These are phyloP conservation scores for Drosophila sp. DNA, from an alignment of 1,140 invertebrate species.

Conservation along the genomic window DNA sequence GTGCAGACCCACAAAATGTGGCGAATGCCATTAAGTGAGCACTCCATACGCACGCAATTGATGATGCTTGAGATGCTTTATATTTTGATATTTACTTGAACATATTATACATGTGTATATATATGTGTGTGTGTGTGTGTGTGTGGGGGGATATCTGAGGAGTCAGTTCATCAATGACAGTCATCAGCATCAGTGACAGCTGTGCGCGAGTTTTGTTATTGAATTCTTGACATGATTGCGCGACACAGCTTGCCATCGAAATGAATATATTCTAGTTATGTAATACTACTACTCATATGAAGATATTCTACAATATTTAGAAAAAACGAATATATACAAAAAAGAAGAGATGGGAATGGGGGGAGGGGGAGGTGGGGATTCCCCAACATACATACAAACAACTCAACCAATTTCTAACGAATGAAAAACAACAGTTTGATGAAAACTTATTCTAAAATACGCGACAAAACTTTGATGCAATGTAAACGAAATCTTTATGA, in stretches of 20 bases:
- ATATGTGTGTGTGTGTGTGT: slow-evolving; percentile 29
- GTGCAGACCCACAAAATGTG: slow-evolving; percentile 20
- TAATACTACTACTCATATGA: slow-evolving; percentile 16
- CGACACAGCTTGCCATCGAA: slow-evolving; percentile 69
- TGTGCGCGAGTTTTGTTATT: slow-evolving; percentile 73
- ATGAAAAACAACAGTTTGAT: slow-evolving; percentile 46
- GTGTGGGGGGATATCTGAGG: slow-evolving; percentile 45
- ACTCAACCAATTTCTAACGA: slow-evolving; percentile 48
- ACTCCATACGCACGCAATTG: slow-evolving; percentile 54
- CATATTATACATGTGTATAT: slow-evolving; percentile 3
- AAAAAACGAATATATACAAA: background rate
- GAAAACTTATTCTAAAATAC: slow-evolving; percentile 61
- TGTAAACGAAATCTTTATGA: slow-evolving; percentile 76
- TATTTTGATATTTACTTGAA: slow-evolving; percentile 12
- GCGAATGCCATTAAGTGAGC: slow-evolving; percentile 57
- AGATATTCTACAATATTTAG: slow-evolving; percentile 39
- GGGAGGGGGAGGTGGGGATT: background rate
- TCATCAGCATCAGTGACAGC: slow-evolving; percentile 66
- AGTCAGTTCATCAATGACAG: slow-evolving; percentile 69
- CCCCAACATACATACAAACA: slow-evolving; percentile 31
- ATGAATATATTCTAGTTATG: slow-evolving; percentile 55
- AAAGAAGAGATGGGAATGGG: background rate
- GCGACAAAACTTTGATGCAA: slow-evolving; percentile 44
- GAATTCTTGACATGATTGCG: slow-evolving; percentile 80
- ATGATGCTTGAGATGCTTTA: slow-evolving; percentile 23